Conservation (phyloP, 2,888 invertebrate species). For the Phortica magna region DNA sequence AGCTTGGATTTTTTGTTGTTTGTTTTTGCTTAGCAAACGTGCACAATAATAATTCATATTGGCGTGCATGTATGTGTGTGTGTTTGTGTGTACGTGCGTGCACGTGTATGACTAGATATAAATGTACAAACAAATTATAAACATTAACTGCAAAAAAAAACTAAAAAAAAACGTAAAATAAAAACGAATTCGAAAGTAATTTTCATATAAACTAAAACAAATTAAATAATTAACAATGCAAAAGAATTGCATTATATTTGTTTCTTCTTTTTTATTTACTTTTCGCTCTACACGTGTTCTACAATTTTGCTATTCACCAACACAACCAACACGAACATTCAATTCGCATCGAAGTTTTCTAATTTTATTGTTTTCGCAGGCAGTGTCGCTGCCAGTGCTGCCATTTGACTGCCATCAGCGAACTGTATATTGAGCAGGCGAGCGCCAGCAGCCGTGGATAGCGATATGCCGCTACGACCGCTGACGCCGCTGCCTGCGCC, state of each 20-base stretch:
- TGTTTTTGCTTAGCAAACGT: slow-evolving; percentile 15
- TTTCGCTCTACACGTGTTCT: slow-evolving; percentile 34
- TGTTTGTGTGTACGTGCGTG: slow-evolving; percentile 6
- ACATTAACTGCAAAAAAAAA: slow-evolving; percentile 25
- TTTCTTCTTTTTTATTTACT: slow-evolving; percentile 34
- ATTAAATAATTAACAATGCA: slow-evolving; percentile 12
- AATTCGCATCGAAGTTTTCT: slow-evolving; percentile 62
- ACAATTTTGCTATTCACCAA: neutral
- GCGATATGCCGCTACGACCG: slow-evolving; percentile 26
- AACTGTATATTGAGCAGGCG: slow-evolving; percentile 58
- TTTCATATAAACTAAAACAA: slow-evolving; percentile 24
- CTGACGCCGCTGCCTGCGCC: neutral
- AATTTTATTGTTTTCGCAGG: slow-evolving; percentile 69
- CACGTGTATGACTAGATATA: slow-evolving; percentile 24
- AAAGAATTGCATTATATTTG: neutral
- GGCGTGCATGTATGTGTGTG: slow-evolving; percentile 31
- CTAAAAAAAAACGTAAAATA: neutral
- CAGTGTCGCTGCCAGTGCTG: slow-evolving; percentile 45
- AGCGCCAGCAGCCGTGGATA: slow-evolving; percentile 25
- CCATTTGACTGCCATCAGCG: slow-evolving; percentile 58
- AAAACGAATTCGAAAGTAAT: neutral
- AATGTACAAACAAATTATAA: slow-evolving; percentile 27
- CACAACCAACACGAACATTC: slow-evolving; percentile 13
- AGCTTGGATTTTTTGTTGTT: neutral
- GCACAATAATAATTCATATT: too few relatives aligned